Evolutionary conservation across 2,888 invertebrate genomes (phyloP).

Genomic region (Lycaena phlaeas): DNA sequence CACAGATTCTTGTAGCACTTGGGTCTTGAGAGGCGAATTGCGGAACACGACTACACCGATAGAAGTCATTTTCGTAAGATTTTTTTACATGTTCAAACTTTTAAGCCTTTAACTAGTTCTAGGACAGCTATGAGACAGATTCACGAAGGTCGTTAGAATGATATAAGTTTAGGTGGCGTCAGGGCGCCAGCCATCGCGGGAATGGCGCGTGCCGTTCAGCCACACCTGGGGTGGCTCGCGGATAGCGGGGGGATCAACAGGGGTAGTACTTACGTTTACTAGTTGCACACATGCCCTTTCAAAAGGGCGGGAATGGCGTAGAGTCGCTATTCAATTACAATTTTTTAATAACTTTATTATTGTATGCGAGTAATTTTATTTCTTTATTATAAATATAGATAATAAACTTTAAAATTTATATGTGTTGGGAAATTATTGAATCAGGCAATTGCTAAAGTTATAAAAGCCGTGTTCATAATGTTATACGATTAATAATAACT

Average conservation of each 20-base stretch:
- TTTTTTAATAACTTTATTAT: no score
- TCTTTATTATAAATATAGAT: no score
- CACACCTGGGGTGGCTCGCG: conserved; percentile 61
- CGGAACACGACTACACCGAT: conserved; percentile 74
- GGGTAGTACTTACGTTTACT: conserved; percentile 71
- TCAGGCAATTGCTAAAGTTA: no score
- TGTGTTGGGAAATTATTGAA: no score
- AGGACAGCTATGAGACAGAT: conserved; percentile 34
- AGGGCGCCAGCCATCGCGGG: conserved; percentile 60
- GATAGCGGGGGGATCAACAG: conserved; percentile 64
- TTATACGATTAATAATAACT: no score
- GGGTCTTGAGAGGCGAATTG: conserved; percentile 73
- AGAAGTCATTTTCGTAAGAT: conserved; percentile 67
- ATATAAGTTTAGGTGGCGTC: conserved; percentile 54
- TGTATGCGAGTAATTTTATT: no score
- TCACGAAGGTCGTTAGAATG: conserved; percentile 31
- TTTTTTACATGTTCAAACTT: conserved; percentile 54
- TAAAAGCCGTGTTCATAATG: no score
- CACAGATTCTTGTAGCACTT: conserved; percentile 77
- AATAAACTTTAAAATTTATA: no score
- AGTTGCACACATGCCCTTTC: conserved; percentile 70
- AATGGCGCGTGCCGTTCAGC: conserved; percentile 69
- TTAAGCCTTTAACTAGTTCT: conserved; percentile 37
- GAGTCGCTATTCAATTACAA: conserved; percentile 29
- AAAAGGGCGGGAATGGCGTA: conserved; percentile 53